Evolutionary conservation across 1,140 invertebrate species (phyloP), one percentile per base, ranked within the genome.

Genomic region (Brachionus koreanus): DNA sequence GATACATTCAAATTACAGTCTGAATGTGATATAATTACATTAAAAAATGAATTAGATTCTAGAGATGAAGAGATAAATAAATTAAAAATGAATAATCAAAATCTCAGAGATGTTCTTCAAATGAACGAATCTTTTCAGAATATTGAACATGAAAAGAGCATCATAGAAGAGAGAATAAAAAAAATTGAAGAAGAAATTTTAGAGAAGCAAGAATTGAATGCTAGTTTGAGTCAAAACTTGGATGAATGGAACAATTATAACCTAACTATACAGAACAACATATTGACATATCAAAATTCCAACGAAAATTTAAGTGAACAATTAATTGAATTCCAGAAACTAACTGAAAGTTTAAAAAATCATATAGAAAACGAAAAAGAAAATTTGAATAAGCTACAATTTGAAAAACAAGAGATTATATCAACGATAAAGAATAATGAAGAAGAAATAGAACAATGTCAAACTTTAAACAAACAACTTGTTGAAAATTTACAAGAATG

Each of bases 21-120:
- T 29, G 76, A 79, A 43, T 79, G 76, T 43, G 76, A 79, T 43
- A 57, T 79, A 12, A 61, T 79, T 13, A 33, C 76, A 23, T 29
- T 42, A 2, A 57, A 29, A 37, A 79, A 79, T 43, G 76, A 79
- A 1, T 13, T 79, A 13, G 76, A 79, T 37, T 9, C 76, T 9
- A 79, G 61, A 13, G 29, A 57, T 12, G 46, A 79, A 65, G 61
- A 79, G 10, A 42, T 61, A 4, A 13, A 23, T 5, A 5, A 35
- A 5, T 52, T 79, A 6, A 57, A 19, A 3, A 4, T 12, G 0
- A 37, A 61, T 29, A 23, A 61, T 10, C 23, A 79, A 42, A n/a
- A 42, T 3, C 23, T 79, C 12, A 79, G n/a, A 3, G 10, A 0
- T 13, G 2, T 74, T 12, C 25, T 74, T 4, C 19, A 46, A 25